Base-by-base conservation (phyloP, 2,888 invertebrate genomes). In the Enchytraeus crypticus region DNA sequence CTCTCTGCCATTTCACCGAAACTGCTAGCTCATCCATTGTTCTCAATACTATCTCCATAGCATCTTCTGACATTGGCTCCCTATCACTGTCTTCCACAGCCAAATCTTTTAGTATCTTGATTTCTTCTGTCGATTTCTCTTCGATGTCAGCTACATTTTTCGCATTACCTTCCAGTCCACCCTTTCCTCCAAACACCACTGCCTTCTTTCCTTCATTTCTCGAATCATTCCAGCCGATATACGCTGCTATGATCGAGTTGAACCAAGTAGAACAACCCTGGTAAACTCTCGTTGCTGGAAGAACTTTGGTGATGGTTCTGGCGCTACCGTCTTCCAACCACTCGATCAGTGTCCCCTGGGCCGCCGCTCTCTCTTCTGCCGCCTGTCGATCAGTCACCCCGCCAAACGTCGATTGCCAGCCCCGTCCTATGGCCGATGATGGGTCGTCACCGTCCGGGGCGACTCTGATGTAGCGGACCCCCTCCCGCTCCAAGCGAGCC, bases 341-440 rank as follows among this genome's bases (percentile, higher is more conserved):
- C 26, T 49, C 49, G 49, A 49, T 27, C 3, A 27, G 27, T 3
- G 14, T 18, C 2, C 26, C 49, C 3, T 3, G 29, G 18, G 23
- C 23, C 49, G 14, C 29, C 1, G 26, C 49, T 29, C 29, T 49
- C 26, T 3, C 1, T 29, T 49, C 49, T 3, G 49, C 49, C 3
- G 11, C 49, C 26, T 49, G 27, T 21, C 29, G 26, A 5, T 4
- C 21, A 5, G 49, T 27, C 14, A 29, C 8, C n/a, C n/a, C n/a
- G 4, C 0, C 14, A 18, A 68, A 72, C 0, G 73, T 73, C 5
- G 71, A 71, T 60, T 71, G 66, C 73, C 73, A 73, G 2, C 72
- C 71, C n/a, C 73, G 68, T 3, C 72, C 73, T 8, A 73, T 72
- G 0, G 73, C 67, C 2, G 73, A 72, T 3, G 61, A 57, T 0